These are phyloP conservation scores for Ophion ellenae DNA, from an alignment of 2,888 invertebrate species.

Conservation along the genomic window DNA sequence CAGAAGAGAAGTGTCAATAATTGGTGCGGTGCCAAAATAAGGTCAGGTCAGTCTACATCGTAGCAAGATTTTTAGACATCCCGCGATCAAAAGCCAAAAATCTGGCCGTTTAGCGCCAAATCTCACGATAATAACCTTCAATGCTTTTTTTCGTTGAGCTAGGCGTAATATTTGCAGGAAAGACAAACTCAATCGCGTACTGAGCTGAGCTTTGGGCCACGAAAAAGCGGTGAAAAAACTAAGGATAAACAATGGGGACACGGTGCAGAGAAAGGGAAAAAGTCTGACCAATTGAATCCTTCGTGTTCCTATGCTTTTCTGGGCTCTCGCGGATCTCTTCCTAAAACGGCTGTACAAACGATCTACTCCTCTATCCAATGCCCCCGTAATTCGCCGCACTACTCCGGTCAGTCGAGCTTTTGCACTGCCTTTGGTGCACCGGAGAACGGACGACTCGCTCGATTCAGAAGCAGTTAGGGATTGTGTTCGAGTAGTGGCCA, in stretches of 20 bases:
- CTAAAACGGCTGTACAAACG: slow-evolving; percentile 54
- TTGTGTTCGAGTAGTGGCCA: slow-evolving; percentile 38
- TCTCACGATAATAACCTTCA: slow-evolving; percentile 13
- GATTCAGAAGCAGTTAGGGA: slow-evolving; percentile 57
- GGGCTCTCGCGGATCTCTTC: slow-evolving; percentile 38
- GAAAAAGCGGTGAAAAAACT: slow-evolving; percentile 12
- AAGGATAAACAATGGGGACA: slow-evolving; percentile 53
- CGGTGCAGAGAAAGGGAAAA: slow-evolving; percentile 12
- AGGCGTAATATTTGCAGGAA: slow-evolving; percentile 37
- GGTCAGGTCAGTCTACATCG: too few species aligned
- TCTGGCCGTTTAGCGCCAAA: slow-evolving; percentile 3
- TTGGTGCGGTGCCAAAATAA: too few species aligned
- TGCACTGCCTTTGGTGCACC: slow-evolving; percentile 43
- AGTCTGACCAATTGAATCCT: slow-evolving; percentile 59
- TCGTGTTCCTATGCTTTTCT: slow-evolving; percentile 39
- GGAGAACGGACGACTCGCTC: slow-evolving; percentile 29
- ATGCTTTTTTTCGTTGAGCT: slow-evolving; percentile 36
- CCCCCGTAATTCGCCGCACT: slow-evolving; percentile 48
- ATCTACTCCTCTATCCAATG: slow-evolving; percentile 36
- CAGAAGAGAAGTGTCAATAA: too few species aligned
- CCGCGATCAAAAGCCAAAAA: not conserved
- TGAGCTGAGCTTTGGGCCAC: slow-evolving; percentile 29
- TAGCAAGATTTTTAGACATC: too few species aligned
- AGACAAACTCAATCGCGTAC: slow-evolving; percentile 33
- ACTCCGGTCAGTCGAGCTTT: slow-evolving; percentile 45